Percentiles rank a stretch among this genome's conserved stretches.
phyloP scores from a whole-genome alignment of 2,888 invertebrate species.

The Ferrisia virgata region DNA sequence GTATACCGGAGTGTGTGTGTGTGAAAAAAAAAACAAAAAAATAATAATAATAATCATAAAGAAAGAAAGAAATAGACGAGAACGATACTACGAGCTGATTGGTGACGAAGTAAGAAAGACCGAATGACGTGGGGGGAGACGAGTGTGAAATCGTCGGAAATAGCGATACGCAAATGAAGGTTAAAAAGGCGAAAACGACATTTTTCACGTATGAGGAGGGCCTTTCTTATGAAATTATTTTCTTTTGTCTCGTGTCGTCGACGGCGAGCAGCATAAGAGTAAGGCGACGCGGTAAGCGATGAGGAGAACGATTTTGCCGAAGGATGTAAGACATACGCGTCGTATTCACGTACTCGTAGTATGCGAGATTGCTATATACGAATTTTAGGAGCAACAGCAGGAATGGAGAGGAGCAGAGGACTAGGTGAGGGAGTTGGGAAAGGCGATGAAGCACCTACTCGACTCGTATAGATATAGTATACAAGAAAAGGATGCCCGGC shows the following conservation, averaged over 20 bases:
- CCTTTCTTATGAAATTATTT: conserved; percentile 1
- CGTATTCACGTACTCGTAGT: neutral
- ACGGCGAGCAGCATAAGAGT: no score
- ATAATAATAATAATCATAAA: neutral
- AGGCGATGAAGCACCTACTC: neutral
- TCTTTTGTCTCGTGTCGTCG: conserved; percentile 4
- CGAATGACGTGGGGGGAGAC: no score
- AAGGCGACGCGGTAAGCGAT: neutral
- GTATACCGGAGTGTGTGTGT: neutral
- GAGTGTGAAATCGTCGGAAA: neutral
- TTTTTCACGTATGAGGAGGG: neutral
- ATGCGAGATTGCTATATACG: no score
- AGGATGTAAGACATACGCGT: neutral
- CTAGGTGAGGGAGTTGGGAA: neutral
- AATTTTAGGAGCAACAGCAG: no score
- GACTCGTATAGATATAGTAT: no score
- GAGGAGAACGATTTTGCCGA: neutral
- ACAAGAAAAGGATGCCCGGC: neutral
- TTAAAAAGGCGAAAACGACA: neutral
- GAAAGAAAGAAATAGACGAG: neutral
- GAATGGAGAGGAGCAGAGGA: neutral
- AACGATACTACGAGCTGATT: neutral
- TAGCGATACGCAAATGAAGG: neutral
- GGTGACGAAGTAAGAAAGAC: no score
- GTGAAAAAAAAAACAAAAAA: neutral